phyloP scores from a whole-genome alignment of 2,113 vertebrate genomes.

The Sterrhoptilus dennistouni region DNA sequence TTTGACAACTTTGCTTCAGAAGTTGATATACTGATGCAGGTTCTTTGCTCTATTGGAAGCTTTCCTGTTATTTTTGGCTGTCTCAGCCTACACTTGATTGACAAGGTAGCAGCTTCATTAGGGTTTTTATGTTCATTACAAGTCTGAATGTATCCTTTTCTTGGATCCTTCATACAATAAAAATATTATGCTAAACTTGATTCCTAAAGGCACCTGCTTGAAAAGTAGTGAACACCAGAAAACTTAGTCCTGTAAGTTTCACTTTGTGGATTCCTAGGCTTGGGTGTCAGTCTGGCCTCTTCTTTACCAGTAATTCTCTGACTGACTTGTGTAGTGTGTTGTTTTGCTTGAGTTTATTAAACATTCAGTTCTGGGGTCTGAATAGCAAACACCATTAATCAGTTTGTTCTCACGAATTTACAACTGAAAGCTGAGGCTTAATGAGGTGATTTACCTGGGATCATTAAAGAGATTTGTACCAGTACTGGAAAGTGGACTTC shows the following conservation, averaged over 20 bases:
- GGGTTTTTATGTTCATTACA: not conserved
- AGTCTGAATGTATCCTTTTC: not conserved
- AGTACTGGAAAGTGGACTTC: not conserved
- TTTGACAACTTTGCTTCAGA: not conserved
- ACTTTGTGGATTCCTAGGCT: not conserved
- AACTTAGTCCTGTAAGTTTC: not conserved
- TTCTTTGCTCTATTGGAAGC: not conserved
- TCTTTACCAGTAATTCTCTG: not conserved
- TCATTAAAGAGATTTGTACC: not conserved
- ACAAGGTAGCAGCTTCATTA: not conserved
- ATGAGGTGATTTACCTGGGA: not conserved
- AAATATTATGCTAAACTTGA: not conserved
- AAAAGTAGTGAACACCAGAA: not conserved
- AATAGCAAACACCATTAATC: not conserved
- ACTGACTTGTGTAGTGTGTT: not conserved
- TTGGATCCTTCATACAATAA: not conserved
- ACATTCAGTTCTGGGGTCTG: not conserved
- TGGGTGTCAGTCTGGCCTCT: not conserved
- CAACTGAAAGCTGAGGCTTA: not conserved
- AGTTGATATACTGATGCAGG: not conserved
- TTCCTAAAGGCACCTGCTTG: not conserved
- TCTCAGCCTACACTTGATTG: not conserved
- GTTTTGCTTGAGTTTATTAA: not conserved
- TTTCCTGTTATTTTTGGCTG: slow-evolving; percentile 16
- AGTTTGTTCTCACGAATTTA: not conserved